phyloP scores from a whole-genome alignment of 2,113 vertebrate genomes.

The Caloenas nicobarica region DNA sequence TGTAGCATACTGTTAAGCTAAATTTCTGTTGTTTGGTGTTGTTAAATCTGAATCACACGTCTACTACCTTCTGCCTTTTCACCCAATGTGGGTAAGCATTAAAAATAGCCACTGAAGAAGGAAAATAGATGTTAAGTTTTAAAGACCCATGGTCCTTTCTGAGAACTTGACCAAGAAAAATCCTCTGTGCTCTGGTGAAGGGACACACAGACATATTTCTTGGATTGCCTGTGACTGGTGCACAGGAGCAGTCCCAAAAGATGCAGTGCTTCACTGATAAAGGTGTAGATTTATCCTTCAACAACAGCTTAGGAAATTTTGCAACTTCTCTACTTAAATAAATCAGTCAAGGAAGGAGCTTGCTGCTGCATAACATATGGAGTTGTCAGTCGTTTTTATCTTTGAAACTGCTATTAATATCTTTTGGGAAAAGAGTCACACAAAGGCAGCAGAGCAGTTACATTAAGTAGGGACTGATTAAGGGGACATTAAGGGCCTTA shows the following conservation, averaged over 20 bases:
- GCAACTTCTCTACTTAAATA: conserved; percentile 4
- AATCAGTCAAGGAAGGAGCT: neutral
- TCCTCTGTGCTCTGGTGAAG: neutral
- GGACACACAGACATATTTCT: neutral
- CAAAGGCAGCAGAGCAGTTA: neutral
- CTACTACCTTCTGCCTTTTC: neutral
- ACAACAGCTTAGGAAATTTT: neutral
- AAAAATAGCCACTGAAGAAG: neutral
- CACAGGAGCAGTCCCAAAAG: neutral
- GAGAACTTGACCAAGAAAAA: neutral
- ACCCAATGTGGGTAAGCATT: neutral
- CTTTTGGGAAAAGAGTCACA: neutral
- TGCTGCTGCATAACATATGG: neutral
- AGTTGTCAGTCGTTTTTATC: conserved; percentile 8
- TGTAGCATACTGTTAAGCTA: neutral
- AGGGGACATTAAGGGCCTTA: neutral
- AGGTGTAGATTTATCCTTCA: conserved; percentile 17
- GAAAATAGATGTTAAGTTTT: neutral
- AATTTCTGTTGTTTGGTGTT: neutral
- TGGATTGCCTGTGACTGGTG: neutral
- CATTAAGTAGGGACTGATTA: neutral
- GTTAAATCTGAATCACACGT: neutral
- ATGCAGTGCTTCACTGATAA: neutral
- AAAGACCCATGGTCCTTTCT: neutral
- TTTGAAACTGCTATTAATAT: conserved; percentile 3